Base-by-base conservation (phyloP, 2,888 invertebrate genomes). In the Dryobotodes eremita region DNA sequence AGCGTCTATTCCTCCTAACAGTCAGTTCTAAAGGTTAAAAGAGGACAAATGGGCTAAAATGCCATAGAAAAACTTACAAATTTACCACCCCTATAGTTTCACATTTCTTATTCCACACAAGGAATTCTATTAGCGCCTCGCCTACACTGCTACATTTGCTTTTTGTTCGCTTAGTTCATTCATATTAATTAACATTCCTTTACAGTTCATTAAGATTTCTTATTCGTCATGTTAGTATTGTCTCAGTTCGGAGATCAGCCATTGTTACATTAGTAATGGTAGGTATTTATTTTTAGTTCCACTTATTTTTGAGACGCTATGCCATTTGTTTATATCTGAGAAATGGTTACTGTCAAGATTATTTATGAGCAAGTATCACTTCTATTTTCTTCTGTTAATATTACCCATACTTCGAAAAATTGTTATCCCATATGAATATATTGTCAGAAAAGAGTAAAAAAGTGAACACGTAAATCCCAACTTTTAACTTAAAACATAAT, bases 161-260 rank as follows among this genome's bases (percentile, higher is more conserved):
- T 79, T 77, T 71, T 79, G 64, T 74, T 83, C 71, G 26, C 53
- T 86, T 48, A 59, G 72, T 71, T 76, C 71, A 80, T 86, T 78
- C 69, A 72, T 72, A 72, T 74, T 71, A 80, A 86, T 86, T 83
- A 83, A 80, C 71, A 85, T 86, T 83, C 85, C 83, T 80, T 86
- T 61, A 73, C 80, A 72, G 77, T 80, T 86, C 77, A 86, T 86
- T 83, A 86, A 68, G 76, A 86, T 80, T 85, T 79, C 77, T 79
- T 77, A 74, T 66, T 71, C 31, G 23, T 71, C 71, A 62, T 70
- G 66, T 70, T 73, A 69, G 79, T 85, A 85, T 85, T 85, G 86
- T 85, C 64, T 80, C 13, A 70, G 59, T 82, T 84, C 82, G 82
- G 53, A 75, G 78, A 76, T 76, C 68, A 62, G 59, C 78, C 69